These are phyloP conservation scores for Caenorhabditis sp. DNA, from an alignment of 2,888 invertebrate genomes.

Conservation along the genomic window DNA sequence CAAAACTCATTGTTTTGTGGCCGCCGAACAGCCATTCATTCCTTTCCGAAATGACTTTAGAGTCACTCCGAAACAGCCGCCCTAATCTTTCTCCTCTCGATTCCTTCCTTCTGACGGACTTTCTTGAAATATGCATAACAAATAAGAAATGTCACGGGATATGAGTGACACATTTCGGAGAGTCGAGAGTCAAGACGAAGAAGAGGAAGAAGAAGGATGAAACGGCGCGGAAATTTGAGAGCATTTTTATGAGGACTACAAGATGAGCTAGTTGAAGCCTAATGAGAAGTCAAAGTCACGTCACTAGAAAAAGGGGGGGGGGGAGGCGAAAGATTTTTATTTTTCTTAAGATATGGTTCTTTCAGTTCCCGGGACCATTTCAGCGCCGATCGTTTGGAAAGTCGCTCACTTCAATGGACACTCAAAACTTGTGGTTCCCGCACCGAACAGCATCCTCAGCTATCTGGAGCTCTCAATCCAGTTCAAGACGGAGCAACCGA, in stretches of 20 bases:
- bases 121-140: slow-evolving; percentile 45
- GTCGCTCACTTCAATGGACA: slow-evolving; percentile 48
- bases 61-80: not conserved
- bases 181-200: not conserved
- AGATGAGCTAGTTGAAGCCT: slow-evolving; percentile 4
- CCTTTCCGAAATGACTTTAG: slow-evolving; percentile 4
- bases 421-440: slow-evolving; percentile 18
- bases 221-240: slow-evolving; percentile 27
- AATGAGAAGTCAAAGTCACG: not conserved
- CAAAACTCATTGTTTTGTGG: slow-evolving; percentile 16
- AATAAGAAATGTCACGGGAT: slow-evolving; percentile 40
- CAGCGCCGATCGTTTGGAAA: slow-evolving; percentile 19
- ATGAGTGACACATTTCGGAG: slow-evolving; percentile 46
- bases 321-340: too few relatives aligned
- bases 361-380: slow-evolving; percentile 2
- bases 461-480: slow-evolving; percentile 54
- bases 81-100: slow-evolving; percentile 13
- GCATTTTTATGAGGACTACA: slow-evolving; percentile 19
- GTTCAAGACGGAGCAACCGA: slow-evolving; percentile 42
- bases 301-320: not conserved
- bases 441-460: slow-evolving; percentile 38
- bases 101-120: slow-evolving; percentile 6
- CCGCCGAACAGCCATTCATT: not conserved
- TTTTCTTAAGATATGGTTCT: not conserved
- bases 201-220: not conserved